Evolutionary conservation across 2,888 invertebrate genomes (phyloP), one percentile per base, ranked within the genome.

Genomic region (Heliconius aoede): DNA sequence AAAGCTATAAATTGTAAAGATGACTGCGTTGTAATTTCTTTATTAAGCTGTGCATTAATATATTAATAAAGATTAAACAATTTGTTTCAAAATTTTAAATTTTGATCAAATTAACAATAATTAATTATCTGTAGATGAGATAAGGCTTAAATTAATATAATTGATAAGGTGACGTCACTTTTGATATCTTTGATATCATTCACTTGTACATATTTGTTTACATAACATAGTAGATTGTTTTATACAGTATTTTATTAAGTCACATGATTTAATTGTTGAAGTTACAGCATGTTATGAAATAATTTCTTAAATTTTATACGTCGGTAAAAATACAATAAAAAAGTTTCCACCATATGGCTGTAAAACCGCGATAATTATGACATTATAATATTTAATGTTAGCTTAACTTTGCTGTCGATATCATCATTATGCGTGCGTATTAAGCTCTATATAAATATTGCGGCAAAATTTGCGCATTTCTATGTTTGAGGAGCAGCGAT

Each of bases 391-490:
- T 65, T 65, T 30, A 36, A 21, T 30, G 51, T 73, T 62, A 62
- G 46, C 67, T 76, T 72, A 58, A 76, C 32, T 75, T 46, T 32
- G 68, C 72, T 78, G 73, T 74, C 76, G 68, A 76, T 76, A 75
- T 58, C 71, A 67, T 76, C 61, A 61, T 76, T 68, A 28, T 76
- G 65, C 21, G 64, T 58, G 74, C 74, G 72, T 79, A 74, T 69
- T 78, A 79, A 73, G 64, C 78, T 72, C 40, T 68, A 74, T 74
- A 78, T 32, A 62, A 79, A 78, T 78, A 78, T 71, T 71, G 73
- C 69, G 72, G 72, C 65, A 64, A 77, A 76, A 74, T 79, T 79
- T 78, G 79, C 80, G 74, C 64, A 77, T 61, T 72, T 75, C 74
- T 74, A 65, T 79, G 58, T 79, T 78, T 78, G 79, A 73, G 36